Conservation (phyloP, 2,888 invertebrate species). For the Chouioia cunea region DNA sequence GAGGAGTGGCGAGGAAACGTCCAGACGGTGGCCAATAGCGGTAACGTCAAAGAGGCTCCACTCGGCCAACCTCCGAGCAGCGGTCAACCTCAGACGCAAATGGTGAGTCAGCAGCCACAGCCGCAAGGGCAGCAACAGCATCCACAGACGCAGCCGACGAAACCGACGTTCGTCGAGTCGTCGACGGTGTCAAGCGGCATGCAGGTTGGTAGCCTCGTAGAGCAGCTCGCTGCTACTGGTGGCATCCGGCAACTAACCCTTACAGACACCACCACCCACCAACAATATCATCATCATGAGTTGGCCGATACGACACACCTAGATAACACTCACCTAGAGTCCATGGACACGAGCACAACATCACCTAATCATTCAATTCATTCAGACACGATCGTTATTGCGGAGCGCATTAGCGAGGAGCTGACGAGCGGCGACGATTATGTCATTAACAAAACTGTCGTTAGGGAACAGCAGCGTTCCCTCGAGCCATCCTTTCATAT, state of each 20-base stretch:
- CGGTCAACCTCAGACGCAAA: conserved; percentile 67
- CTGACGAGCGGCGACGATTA: conserved; percentile 50
- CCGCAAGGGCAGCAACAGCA: conserved; percentile 53
- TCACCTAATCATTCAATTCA: conserved; percentile 65
- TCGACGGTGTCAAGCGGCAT: conserved; percentile 67
- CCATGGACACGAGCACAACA: conserved; percentile 60
- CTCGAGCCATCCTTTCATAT: conserved; percentile 40
- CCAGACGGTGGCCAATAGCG: conserved; percentile 51
- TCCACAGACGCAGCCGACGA: conserved; percentile 47
- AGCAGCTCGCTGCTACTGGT: conserved; percentile 61
- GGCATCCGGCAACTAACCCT: conserved; percentile 63
- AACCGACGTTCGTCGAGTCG: conserved; percentile 64
- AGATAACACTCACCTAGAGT: conserved; percentile 65
- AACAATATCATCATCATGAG: conserved; percentile 54
- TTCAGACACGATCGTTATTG: conserved; percentile 61
- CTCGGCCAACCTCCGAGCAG: conserved; percentile 55
- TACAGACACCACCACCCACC: conserved; percentile 60
- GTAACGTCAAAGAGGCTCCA: conserved; percentile 61
- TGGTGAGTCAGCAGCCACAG: conserved; percentile 51
- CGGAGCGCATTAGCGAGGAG: conserved; percentile 52
- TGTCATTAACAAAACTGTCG: conserved; percentile 45
- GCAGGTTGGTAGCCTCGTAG: conserved; percentile 68
- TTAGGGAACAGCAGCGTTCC: conserved; percentile 35
- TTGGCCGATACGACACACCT: conserved; percentile 68
- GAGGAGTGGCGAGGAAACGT: conserved; percentile 61